These are phyloP conservation scores for Phania funesta DNA, from an alignment of 2,888 invertebrate genomes.

Conservation along the genomic window DNA sequence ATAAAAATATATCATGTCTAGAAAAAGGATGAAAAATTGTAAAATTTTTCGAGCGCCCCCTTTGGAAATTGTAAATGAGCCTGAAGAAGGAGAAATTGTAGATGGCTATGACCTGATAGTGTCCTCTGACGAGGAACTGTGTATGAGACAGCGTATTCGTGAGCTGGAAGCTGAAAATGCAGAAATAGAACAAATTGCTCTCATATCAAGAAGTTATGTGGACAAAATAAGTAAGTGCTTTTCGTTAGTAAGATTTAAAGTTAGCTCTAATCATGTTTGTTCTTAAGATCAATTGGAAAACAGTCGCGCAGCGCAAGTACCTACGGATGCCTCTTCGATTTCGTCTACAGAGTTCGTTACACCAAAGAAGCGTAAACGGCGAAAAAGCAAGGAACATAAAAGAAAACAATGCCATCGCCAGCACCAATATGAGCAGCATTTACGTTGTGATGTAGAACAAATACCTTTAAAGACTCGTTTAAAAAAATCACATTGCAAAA, in stretches of 20 bases:
- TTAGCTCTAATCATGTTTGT: background rate
- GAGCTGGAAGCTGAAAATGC: conserved; percentile 79
- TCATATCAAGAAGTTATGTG: conserved; percentile 75
- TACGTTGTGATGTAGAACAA: conserved; percentile 36
- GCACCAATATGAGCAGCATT: conserved; percentile 62
- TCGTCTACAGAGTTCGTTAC: conserved; percentile 69
- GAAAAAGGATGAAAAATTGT: conserved; percentile 1
- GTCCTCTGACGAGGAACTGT: conserved; percentile 79
- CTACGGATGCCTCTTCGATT: conserved; percentile 69
- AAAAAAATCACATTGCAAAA: conserved; percentile 48
- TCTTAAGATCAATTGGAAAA: conserved; percentile 33
- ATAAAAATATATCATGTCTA: conserved; percentile 20
- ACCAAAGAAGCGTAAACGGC: conserved; percentile 68
- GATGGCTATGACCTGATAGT: conserved; percentile 79
- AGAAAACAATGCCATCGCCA: conserved; percentile 52
- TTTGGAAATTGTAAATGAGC: conserved; percentile 69
- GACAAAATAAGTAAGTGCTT: conserved; percentile 69
- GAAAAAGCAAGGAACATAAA: conserved; percentile 57
- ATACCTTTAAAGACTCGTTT: conserved; percentile 21
- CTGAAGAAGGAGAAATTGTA: conserved; percentile 79
- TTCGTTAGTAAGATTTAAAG: background rate
- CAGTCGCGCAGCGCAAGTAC: conserved; percentile 62
- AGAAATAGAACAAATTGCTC: conserved; percentile 79
- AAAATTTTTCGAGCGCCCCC: background rate
- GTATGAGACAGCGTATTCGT: conserved; percentile 77